A percentile compares a stretch with the other conserved stretches of the same genome.
Conservation (phyloP, 2,888 invertebrate species). For the Caenorhabditis wallacei region DNA sequence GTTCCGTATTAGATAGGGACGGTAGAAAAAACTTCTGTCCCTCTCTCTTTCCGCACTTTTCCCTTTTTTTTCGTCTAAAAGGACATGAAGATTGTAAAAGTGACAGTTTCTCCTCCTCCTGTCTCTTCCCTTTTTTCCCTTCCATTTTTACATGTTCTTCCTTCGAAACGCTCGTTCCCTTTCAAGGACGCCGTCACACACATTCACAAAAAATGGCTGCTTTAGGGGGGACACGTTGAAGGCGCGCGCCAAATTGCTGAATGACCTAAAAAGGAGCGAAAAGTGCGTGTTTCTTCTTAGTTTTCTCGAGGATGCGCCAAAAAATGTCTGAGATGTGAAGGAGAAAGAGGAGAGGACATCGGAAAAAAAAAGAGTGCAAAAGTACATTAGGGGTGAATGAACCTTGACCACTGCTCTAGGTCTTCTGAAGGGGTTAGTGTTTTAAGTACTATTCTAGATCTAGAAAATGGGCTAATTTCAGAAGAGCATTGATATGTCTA, state of each 20-base stretch:
- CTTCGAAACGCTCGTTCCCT: constrained; percentile 31
- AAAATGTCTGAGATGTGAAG: constrained; percentile 19
- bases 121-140: background rate
- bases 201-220: constrained; percentile 43
- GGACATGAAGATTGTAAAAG: constrained; percentile 50
- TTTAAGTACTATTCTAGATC: too few relatives aligned
- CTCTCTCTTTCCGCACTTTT: background rate
- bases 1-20: constrained; percentile 17
- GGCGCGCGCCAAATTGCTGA: constrained; percentile 55
- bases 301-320: constrained; percentile 25
- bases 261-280: constrained; percentile 54
- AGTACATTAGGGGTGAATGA: constrained; percentile 20
- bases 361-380: constrained; percentile 1
- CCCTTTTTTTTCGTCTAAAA: constrained; percentile 16
- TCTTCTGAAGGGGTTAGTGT: background rate
- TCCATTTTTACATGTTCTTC: constrained; percentile 25
- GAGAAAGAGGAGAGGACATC: background rate
- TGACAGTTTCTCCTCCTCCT: constrained; percentile 36
- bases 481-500: too few relatives aligned
- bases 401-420: background rate
- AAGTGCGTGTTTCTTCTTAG: constrained; percentile 22
- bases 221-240: background rate
- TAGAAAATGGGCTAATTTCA: too few relatives aligned
- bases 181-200: constrained; percentile 35
- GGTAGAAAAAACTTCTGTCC: constrained; percentile 43